Evolutionary conservation across 2,888 invertebrate genomes (phyloP).

Genomic region (Bellardia pandia): DNA sequence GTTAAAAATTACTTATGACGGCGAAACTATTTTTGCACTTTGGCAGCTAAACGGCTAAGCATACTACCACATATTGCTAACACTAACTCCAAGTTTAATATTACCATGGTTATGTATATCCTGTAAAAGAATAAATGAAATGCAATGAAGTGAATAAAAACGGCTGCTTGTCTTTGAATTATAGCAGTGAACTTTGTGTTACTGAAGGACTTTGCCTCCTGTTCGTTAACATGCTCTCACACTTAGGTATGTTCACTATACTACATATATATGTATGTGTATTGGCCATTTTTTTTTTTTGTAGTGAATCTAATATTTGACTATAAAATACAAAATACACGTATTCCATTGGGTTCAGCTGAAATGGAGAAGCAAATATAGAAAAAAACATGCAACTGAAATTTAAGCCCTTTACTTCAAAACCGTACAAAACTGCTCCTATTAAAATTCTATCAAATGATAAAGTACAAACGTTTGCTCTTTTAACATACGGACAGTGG

Average conservation of each 20-base stretch:
- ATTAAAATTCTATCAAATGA: constrained; percentile 58
- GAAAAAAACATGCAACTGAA: background rate
- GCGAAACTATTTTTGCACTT: constrained; percentile 64
- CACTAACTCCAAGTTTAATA: constrained; percentile 24
- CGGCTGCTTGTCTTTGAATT: constrained; percentile 66
- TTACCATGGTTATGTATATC: constrained; percentile 9
- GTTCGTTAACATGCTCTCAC: constrained; percentile 9
- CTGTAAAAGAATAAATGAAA: constrained; percentile 31
- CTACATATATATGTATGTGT: background rate
- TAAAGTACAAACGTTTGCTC: constrained; percentile 13
- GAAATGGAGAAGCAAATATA: background rate
- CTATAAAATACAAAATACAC: constrained; percentile 42
- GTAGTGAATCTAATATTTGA: constrained; percentile 37
- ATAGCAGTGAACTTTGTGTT: constrained; percentile 67
- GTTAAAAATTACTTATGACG: constrained; percentile 58
- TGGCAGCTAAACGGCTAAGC: constrained; percentile 43
- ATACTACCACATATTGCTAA: constrained; percentile 14
- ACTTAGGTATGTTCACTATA: background rate
- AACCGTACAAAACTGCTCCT: constrained; percentile 50
- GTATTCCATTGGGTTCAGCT: constrained; percentile 15
- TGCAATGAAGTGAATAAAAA: constrained; percentile 36
- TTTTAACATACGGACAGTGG: background rate
- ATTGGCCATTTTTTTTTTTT: constrained; percentile 12
- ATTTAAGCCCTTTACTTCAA: constrained; percentile 38
- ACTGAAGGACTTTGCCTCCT: constrained; percentile 46